Evolutionary conservation across 2,113 vertebrate species (phyloP), one percentile per base, ranked within the genome.

Genomic region (Corydoras maculifer): DNA sequence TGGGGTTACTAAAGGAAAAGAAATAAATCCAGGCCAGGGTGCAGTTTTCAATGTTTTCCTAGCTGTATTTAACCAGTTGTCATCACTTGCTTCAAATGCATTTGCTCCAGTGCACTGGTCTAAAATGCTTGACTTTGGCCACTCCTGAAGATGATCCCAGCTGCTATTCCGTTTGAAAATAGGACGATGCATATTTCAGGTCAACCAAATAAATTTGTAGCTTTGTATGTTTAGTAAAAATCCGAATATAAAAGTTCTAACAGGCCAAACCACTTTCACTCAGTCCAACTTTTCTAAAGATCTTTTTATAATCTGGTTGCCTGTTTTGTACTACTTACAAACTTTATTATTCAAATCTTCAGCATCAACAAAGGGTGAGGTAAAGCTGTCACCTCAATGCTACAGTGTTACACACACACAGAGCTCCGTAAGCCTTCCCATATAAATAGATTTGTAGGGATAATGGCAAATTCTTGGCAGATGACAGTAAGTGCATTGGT

Each of bases 391-490:
- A 75, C 62, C 8, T 30, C 9, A 12, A 29, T 62, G 77, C 58
- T 62, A 75, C 63, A 75, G 43, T 54, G 18, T 55, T 53, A 71
- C 48, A n/a, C 57, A 25, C 32, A 25, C 32, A 43, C 68, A 54
- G 62, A 63, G 12, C 53, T n/a, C 51, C 51, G 49, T 65, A 29
- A 49, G 55, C 68, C 54, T 54, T 4, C 54, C 57, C 59, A 25
- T 58, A 69, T 69, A 61, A 75, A 72, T 73, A 69, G 73, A 58
- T 29, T 15, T 32, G 30, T 65, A 72, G 58, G 65, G 50, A 31
- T 65, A 75, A 78, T 65, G 73, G 69, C 73, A 75, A 72, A 75
- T 78, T 78, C 70, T 75, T 78, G 73, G 62, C 62, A 58, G 62
- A 73, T 73, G 57, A 75, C 57, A 66, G 61, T 31, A 9, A 35